Base-by-base conservation (phyloP, 1,140 invertebrate species). In the Conus ventricosus region DNA sequence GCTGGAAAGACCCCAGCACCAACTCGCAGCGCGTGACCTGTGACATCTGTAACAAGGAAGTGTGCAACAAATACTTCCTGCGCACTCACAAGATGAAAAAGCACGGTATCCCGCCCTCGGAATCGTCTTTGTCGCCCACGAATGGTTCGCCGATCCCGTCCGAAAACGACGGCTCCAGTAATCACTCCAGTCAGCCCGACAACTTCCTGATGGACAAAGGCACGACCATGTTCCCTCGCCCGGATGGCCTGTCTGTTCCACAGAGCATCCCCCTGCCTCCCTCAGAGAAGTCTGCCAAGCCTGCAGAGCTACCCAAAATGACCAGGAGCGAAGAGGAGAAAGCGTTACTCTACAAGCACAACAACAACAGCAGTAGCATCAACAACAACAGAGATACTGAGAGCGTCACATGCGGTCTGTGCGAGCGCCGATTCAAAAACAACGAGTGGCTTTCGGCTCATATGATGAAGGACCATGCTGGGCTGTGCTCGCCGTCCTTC, bases 1-100 rank as follows among this genome's bases (percentile, higher is more conserved):
- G 92, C 71, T 94, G 93, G 93, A 94, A 94, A 87, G 94, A 94
- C 87, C 93, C 93, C 23, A 92, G 94, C 15, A 92, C 94, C 20
- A 99, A 95, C 98, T 99, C 94, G 98, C 97, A 95, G 25, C 95
- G 91, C 93, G 96, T 94, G 92, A 98, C 98, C 93, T 99, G 99
- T 95, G 98, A 99, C 94, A 98, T 99, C 88, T 99, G 99, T 95
- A 99, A 99, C 95, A 99, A 99, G 96, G 99, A 99, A 90, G 94
- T 95, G 67, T 99, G 99, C 95, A 99, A 99, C 94, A 98, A 99
- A 93, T 99, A 99, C 93, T 99, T 99, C 94, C 95, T 99, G 27
- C 96, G 97, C 57, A 98, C 98, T 25, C 98, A 99, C 94, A 98
- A 98, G 91, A 96, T 98, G 94, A 99, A 99, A 95, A 99, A 98